Percentiles rank a stretch among this genome's conserved stretches.
phyloP scores from a whole-genome alignment of 2,797 vertebrate species.

The Meda fulgida region DNA sequence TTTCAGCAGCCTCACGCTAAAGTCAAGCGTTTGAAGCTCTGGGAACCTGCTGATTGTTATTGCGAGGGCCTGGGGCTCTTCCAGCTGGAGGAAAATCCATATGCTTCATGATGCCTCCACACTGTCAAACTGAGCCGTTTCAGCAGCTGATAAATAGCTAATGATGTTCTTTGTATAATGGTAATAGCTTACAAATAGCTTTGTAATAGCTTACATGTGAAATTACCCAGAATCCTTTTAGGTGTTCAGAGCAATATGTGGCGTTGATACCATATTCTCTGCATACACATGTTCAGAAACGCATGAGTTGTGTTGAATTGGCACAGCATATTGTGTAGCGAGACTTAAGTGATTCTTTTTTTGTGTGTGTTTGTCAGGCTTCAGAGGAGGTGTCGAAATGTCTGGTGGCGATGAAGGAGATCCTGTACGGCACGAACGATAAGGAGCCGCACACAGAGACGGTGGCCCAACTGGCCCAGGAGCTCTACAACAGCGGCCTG shows the following conservation, averaged over 20 bases:
- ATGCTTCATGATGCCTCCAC: neutral
- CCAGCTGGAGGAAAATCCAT: constrained; percentile 11
- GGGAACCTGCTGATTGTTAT: constrained; percentile 28
- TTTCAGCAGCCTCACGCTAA: constrained; percentile 28
- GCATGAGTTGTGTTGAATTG: neutral
- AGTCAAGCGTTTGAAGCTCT: constrained; percentile 27
- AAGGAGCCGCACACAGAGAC: constrained; percentile 95
- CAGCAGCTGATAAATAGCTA: constrained; percentile 13
- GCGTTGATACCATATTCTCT: neutral
- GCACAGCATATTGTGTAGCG: neutral
- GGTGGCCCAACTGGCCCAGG: constrained; percentile 93
- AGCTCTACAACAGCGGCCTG: constrained; percentile 92
- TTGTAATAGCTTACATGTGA: neutral
- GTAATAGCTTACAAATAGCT: no score
- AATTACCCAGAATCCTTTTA: constrained; percentile 2
- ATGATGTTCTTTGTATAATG: neutral
- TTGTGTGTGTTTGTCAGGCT: constrained; percentile 76
- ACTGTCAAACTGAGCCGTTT: neutral
- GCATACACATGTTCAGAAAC: neutral
- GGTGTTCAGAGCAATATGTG: neutral
- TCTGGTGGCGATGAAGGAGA: constrained; percentile 96
- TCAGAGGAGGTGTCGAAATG: constrained; percentile 97
- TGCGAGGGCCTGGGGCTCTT: neutral
- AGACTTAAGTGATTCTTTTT: neutral
- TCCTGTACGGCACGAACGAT: constrained; percentile 91